Evolutionary conservation across 2,113 vertebrate species (phyloP).

Genomic region (Rattus rattus): DNA sequence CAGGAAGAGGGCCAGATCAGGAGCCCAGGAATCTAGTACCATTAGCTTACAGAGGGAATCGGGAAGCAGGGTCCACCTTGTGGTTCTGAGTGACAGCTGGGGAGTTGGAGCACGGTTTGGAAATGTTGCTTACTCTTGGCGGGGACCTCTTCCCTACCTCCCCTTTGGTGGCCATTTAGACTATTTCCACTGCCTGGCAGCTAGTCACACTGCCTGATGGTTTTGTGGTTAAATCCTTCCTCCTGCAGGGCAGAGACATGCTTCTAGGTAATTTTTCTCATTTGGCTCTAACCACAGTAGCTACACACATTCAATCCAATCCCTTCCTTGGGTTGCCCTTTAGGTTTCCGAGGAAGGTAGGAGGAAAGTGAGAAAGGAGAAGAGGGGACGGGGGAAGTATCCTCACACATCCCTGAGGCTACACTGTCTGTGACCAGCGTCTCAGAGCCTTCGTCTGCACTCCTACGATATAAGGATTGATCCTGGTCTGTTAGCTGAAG

Average conservation of each 20-base stretch:
- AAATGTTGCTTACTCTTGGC: neutral
- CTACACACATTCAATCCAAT: neutral
- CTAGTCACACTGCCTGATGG: fast-evolving
- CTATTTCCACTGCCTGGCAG: neutral
- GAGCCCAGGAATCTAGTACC: neutral
- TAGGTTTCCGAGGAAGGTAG: no score
- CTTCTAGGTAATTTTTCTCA: neutral
- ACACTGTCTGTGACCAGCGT: neutral
- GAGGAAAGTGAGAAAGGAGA: no score
- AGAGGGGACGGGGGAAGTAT: no score
- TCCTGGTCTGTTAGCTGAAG: neutral
- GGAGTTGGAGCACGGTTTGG: no score
- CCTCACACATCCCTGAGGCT: neutral
- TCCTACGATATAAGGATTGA: neutral
- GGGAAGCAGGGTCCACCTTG: fast-evolving
- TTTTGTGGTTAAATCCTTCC: neutral
- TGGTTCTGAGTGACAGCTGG: neutral
- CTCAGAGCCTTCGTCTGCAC: neutral
- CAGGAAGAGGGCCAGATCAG: neutral
- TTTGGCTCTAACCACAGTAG: neutral
- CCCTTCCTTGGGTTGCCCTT: neutral
- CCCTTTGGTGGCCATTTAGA: neutral
- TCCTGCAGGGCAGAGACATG: fast-evolving
- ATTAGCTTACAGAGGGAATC: neutral
- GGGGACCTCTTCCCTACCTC: neutral